Conservation (phyloP, 2,113 vertebrate species). For the Jaculus jaculus region DNA sequence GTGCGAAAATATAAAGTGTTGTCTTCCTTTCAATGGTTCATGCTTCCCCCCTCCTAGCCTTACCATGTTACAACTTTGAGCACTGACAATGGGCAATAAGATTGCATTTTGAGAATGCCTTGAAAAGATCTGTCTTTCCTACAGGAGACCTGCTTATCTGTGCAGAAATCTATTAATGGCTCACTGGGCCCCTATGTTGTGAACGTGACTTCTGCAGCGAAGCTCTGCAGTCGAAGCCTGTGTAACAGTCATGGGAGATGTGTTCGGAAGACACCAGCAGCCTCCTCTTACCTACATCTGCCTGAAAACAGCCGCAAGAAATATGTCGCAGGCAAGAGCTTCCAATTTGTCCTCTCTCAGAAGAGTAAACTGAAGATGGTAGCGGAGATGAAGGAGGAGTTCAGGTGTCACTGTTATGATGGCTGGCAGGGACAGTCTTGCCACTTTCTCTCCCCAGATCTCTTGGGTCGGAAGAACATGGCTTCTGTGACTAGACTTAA, state of each 20-base stretch:
- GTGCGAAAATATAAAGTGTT: background rate
- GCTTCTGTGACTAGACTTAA: background rate
- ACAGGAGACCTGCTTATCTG: slow-evolving; percentile 89
- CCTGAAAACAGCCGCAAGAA: slow-evolving; percentile 87
- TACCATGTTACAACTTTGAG: background rate
- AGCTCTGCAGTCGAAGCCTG: slow-evolving; percentile 91
- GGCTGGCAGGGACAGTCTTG: slow-evolving; percentile 56
- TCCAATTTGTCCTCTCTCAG: slow-evolving; percentile 85
- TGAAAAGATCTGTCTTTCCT: slow-evolving; percentile 55
- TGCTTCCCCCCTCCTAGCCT: background rate
- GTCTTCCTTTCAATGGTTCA: background rate
- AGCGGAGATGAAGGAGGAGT: slow-evolving; percentile 89
- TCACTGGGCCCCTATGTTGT: slow-evolving; percentile 90
- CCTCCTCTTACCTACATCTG: slow-evolving; percentile 89
- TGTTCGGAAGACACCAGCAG: slow-evolving; percentile 87
- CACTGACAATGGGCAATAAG: background rate
- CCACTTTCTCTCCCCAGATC: background rate
- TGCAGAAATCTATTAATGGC: slow-evolving; percentile 90
- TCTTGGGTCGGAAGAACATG: background rate
- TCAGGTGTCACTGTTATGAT: slow-evolving; percentile 86
- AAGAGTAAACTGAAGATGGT: slow-evolving; percentile 82
- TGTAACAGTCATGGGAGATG: slow-evolving; percentile 94
- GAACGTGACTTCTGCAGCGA: slow-evolving; percentile 93
- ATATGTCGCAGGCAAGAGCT: slow-evolving; percentile 54
- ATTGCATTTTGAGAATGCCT: background rate